Percentiles rank a stretch among this genome's conserved stretches.
These are phyloP conservation scores for Helicoverpa zea DNA, from an alignment of 1,140 invertebrate species.

Conservation along the genomic window DNA sequence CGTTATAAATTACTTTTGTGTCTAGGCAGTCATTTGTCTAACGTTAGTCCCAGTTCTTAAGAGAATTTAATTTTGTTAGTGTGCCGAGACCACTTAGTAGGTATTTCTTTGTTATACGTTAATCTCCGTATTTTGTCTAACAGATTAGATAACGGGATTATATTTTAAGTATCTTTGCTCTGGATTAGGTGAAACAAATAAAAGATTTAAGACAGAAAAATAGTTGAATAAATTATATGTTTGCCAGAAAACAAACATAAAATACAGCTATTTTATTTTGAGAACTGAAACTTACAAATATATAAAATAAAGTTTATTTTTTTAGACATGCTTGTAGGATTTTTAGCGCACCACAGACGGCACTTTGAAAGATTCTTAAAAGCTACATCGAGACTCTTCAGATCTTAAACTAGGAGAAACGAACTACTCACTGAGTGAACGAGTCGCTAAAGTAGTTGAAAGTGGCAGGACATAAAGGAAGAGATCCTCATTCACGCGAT, in stretches of 20 bases:
- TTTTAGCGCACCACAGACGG: slow-evolving; percentile 1
- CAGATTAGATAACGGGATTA: slow-evolving; percentile 50
- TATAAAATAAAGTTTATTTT: no score
- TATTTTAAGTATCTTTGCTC: slow-evolving; percentile 32
- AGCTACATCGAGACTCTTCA: slow-evolving; percentile 21
- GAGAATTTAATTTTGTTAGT: slow-evolving; percentile 58
- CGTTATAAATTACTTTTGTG: slow-evolving; percentile 27
- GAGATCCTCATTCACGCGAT: slow-evolving; percentile 30
- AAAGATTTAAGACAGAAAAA: slow-evolving; percentile 9
- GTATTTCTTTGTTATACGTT: slow-evolving; percentile 52
- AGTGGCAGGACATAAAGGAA: slow-evolving; percentile 38
- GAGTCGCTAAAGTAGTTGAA: slow-evolving; percentile 32
- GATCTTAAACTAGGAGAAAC: slow-evolving; percentile 27
- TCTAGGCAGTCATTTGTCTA: slow-evolving; percentile 18
- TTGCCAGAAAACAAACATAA: slow-evolving; percentile 20
- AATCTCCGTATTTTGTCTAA: slow-evolving; percentile 48
- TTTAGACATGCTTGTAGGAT: not conserved
- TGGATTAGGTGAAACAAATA: not conserved
- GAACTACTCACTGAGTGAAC: slow-evolving; percentile 23
- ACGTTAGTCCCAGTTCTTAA: slow-evolving; percentile 38
- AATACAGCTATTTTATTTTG: slow-evolving; percentile 5
- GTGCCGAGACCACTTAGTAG: slow-evolving; percentile 29
- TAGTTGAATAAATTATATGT: slow-evolving; percentile 18
- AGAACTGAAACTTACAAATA: not conserved
- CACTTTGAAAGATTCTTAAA: slow-evolving; percentile 17